Base-by-base conservation (phyloP, 1,140 invertebrate species). In the Scaptomyza hsui region DNA sequence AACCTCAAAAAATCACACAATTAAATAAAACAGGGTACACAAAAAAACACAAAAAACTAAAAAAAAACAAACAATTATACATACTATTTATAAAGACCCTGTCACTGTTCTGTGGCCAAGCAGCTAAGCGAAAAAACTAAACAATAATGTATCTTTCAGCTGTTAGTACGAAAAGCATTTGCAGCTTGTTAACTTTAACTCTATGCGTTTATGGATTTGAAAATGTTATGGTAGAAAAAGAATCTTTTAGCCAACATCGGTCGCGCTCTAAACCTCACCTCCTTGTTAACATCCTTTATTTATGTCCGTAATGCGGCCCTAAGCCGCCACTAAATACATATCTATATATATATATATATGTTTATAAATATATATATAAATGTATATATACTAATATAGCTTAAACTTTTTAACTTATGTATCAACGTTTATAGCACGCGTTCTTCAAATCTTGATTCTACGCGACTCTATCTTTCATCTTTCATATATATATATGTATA, bases 371-470 rank as follows among this genome's bases (percentile, higher is more conserved):
- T 55, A 53, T 72, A 39, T 60, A 56, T 21, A 62, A 61, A 57
- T 44, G 55, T 62, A 53, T 57, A 67, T 67, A 73, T 81, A 80
- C 61, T 24, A 74, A 44, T 77, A 76, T 73, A 76, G 69, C 69
- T 81, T 76, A 70, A 80, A 70, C 76, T 85, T 48, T 71, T 71
- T 86, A 81, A 74, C 80, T 85, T 85, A 86, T 78, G 57, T 79
- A 85, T 85, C 70, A 86, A 86, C 77, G 86, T 75, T 74, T 85
- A 80, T 74, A 86, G 81, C 73, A 61, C 72, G 81, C 62, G 69
- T 72, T 83, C 47, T 75, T 72, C 62, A 71, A 78, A 78, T 64
- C 63, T 63, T 51, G 49, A 64, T 79, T 59, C 47, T 75, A 78
- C 78, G 75, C 78, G 74, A 72, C 75, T 72, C 47, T 65, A 52